Evolutionary conservation across 2,797 vertebrate species (phyloP), one percentile per base, ranked within the genome.

Genomic region (Lagodon rhomboides): DNA sequence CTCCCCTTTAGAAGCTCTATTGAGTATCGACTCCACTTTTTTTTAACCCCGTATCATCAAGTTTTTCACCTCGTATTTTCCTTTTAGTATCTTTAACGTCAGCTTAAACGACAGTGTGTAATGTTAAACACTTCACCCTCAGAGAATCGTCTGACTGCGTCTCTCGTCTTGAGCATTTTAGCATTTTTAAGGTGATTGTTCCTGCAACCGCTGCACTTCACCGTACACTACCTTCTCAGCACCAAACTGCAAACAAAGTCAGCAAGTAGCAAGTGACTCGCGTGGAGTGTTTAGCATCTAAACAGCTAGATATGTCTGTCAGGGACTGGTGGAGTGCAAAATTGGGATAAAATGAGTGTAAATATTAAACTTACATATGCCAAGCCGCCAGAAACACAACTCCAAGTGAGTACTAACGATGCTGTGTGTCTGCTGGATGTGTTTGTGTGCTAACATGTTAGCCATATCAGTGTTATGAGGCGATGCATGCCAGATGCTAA

Each of bases 21-120:
- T 75, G 74, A 11, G 23, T 64, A 82, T 82, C 46, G 73, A 84
- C 83, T 79, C 12, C 3, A 41, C 66, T 65, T 76, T 64, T 64
- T 46, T 73, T 63, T 66, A 78, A 79, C 55, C 61, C 11, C 8
- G 38, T 38, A 8, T 38, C 38, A 38, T 38, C 10, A 38, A 38
- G 38, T 38, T 38, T 38, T 38, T 38, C n/a, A 38, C 38, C 38
- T 38, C 34, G 8, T 38, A 38, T 38, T 38, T 38, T 38, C 34
- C 34, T 38, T 38, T 38, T 2, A 38, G 10, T 38, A 11, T 38
- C 38, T 38, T 38, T 38, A 38, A 38, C 10, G 1, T 38, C 11
- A 9, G 3, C 10, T 38, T 38, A 38, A 38, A 38, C 8, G 38
- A 38, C 38, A 11, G 38, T 38, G 38, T 38, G 38, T 38, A 38